Conservation (phyloP, 2,113 vertebrate species). For the Motacilla alba region DNA sequence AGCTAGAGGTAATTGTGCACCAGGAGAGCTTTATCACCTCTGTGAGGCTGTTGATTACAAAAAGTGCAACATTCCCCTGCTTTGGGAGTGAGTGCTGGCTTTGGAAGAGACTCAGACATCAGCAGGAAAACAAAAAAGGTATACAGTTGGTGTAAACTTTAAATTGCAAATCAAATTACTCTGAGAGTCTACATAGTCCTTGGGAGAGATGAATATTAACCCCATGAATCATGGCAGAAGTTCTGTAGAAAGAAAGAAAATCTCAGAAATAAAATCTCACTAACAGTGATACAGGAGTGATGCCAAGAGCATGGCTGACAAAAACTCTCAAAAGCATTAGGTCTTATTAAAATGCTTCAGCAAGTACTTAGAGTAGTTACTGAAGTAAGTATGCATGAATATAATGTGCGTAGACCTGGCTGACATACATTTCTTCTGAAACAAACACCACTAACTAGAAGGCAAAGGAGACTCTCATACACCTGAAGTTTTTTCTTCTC, state of each 20-base stretch:
- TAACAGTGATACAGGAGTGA: background rate
- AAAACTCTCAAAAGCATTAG: background rate
- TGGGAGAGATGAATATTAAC: background rate
- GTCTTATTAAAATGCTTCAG: background rate
- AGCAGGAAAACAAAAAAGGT: background rate
- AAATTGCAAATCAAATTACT: slow-evolving; percentile 5
- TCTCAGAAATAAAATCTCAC: background rate
- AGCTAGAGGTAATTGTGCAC: background rate
- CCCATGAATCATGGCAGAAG: background rate
- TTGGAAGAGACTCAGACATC: background rate
- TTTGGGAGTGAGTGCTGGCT: background rate
- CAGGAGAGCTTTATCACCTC: background rate
- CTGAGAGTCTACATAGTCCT: background rate
- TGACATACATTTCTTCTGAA: background rate
- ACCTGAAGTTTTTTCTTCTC: background rate
- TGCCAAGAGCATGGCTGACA: background rate
- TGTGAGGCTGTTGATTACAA: background rate
- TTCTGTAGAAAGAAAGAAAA: background rate
- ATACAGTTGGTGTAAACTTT: background rate
- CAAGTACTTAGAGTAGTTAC: background rate
- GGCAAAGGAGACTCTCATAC: background rate
- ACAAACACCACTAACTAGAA: background rate
- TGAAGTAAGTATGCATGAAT: background rate
- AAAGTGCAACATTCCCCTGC: background rate
- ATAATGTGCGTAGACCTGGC: background rate